Percentiles rank a stretch among this genome's conserved stretches.
Conservation (phyloP, 2,113 vertebrate species). For the Oncorhynchus keta region DNA sequence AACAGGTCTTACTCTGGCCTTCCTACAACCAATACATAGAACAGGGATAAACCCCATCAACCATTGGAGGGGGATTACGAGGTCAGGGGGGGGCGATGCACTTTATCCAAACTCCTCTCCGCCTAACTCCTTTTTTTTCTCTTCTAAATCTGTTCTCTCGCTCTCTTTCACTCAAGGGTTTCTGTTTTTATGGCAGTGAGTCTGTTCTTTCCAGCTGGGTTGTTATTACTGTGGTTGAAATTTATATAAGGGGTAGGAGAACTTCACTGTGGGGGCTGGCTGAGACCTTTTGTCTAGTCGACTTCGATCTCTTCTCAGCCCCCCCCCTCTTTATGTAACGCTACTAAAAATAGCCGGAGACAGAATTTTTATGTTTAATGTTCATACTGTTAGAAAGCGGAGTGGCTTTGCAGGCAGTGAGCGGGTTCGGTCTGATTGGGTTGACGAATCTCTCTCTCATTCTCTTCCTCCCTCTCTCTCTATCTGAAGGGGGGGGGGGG, state of each 20-base stretch:
- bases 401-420: not conserved
- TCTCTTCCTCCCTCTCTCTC: too few species aligned
- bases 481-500: too few species aligned
- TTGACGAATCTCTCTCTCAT: too few species aligned
- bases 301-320: slow-evolving; percentile 35
- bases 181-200: slow-evolving; percentile 24
- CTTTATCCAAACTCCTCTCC: slow-evolving; percentile 26
- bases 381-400: slow-evolving; percentile 17
- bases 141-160: too few species aligned
- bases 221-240: slow-evolving; percentile 54
- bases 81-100: not conserved
- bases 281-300: slow-evolving; percentile 43
- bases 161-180: slow-evolving; percentile 8
- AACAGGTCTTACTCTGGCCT: slow-evolving; percentile 44
- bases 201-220: slow-evolving; percentile 40
- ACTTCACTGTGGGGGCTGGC: slow-evolving; percentile 22
- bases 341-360: slow-evolving; percentile 58
- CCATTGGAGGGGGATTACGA: not conserved
- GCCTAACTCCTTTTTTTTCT: too few species aligned
- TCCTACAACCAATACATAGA: slow-evolving; percentile 10
- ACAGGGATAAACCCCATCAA: slow-evolving; percentile 3
- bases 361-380: slow-evolving; percentile 36
- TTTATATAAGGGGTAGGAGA: slow-evolving; percentile 36
- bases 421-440: not conserved
- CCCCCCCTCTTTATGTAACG: slow-evolving; percentile 53